Percentiles rank a stretch among this genome's conserved stretches.
Evolutionary conservation across 2,797 vertebrate species (phyloP).

Genomic region (Rhynchotus rufescens): DNA sequence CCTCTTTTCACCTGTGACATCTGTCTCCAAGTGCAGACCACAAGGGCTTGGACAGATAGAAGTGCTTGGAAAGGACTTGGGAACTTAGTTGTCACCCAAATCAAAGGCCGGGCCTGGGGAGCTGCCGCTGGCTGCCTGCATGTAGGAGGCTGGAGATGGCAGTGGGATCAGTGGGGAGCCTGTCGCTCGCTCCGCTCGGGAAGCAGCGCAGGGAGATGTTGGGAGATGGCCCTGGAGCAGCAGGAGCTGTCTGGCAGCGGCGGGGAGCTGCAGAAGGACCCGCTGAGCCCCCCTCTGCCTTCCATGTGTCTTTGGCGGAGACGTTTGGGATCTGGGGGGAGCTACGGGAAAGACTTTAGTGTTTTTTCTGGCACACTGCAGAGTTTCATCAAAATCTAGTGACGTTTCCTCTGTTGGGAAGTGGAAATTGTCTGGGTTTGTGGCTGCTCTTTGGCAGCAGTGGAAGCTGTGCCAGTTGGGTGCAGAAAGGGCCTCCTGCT

Average conservation of each 20-base stretch:
- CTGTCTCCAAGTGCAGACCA: fast-evolving
- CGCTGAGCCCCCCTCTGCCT: background rate
- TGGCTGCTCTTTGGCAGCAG: too few relatives aligned
- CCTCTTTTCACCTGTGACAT: background rate
- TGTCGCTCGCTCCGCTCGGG: background rate
- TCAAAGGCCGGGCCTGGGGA: too few relatives aligned
- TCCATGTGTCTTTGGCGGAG: background rate
- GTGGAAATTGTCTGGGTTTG: background rate
- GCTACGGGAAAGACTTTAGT: background rate
- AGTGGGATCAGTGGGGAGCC: background rate
- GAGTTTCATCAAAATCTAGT: background rate
- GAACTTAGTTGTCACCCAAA: background rate
- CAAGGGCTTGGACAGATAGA: fast-evolving
- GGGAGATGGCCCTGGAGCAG: background rate
- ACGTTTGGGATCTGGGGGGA: background rate
- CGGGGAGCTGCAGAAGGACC: background rate
- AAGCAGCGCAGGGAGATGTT: background rate
- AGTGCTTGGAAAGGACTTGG: background rate
- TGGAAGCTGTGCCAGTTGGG: background rate
- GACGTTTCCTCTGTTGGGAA: background rate
- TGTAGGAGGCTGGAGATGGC: background rate
- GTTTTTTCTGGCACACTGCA: background rate
- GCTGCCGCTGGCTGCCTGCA: too few relatives aligned
- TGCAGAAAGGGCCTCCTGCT: background rate
- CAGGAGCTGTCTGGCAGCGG: background rate